Evolutionary conservation across 30 jellyfish, hydroid and myxozoan genomes (phyloP), one percentile per base, ranked within the genome.

Genomic region (Chironex yamaguchii): DNA sequence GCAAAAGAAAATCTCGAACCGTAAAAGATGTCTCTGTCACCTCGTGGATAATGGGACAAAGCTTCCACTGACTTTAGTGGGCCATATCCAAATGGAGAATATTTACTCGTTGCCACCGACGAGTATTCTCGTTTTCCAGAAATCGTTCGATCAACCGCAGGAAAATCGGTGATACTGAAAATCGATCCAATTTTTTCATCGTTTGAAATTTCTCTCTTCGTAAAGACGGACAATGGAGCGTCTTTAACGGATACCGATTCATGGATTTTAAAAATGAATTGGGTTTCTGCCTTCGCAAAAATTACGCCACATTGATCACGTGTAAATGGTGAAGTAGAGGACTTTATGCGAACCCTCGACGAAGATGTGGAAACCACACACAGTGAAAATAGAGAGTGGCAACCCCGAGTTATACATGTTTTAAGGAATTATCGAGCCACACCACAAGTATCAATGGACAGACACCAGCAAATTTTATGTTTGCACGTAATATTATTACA

Each of bases 141-240:
- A 49, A 33, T 69, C 22, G 82, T 71, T 11, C 27, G 58, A 4
- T 9, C 62, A 27, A 70, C 83, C 21, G 23, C 83, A 30, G 23
- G 71, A 1, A 48, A 9, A 13, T 21, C 32, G 14, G 84, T 0
- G 54, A 42, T 80, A 11, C 89, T 0, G 51, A 76, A n/a, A 13
- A 62, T 2, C 62, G 0, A 88, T 62, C 33, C 1, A 25, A 11
- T 62, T 13, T 30, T 80, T 34, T 35, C 78, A 22, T 9, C 24
- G 2, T 52, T 23, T 34, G 89, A 88, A 63, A 23, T 64, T n/a
- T 71, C 78, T 0, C n/a, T 32, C 17, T 20, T 34, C 21, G 0
- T 76, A 3, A 76, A 31, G 94, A 84, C 51, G 71, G 71, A 53
- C 81, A 75, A 33, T 79, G 82, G 29, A 25, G 90, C 94, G 81